These are phyloP conservation scores for Cavia aperea DNA, from an alignment of 2,113 vertebrate genomes.

Conservation along the genomic window DNA sequence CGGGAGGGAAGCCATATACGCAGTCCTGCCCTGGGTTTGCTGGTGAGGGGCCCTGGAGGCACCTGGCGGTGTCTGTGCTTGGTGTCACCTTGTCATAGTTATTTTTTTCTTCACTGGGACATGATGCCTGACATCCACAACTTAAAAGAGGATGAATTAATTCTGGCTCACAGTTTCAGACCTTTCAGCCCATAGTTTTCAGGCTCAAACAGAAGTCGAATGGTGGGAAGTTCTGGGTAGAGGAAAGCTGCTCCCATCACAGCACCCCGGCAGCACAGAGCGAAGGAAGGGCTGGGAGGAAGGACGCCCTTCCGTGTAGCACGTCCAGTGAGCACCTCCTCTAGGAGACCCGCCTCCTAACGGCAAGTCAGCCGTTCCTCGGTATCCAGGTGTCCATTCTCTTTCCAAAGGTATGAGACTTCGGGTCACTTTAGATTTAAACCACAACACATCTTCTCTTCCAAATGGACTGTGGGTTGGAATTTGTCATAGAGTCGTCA, in stretches of 20 bases:
- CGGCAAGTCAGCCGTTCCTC: background rate
- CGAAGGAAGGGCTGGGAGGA: background rate
- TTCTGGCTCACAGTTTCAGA: background rate
- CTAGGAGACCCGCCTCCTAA: background rate
- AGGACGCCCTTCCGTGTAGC: background rate
- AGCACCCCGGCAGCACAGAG: background rate
- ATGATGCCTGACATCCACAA: background rate
- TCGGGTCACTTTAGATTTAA: background rate
- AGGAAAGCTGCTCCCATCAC: background rate
- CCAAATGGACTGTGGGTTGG: background rate
- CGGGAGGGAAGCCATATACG: fast-evolving
- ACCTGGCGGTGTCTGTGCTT: background rate
- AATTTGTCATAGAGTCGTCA: background rate
- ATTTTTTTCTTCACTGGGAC: background rate
- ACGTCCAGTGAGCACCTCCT: background rate
- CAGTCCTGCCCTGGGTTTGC: background rate
- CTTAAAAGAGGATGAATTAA: background rate
- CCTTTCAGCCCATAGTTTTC: background rate
- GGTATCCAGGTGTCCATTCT: background rate
- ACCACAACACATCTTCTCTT: background rate
- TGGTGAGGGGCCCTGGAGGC: background rate
- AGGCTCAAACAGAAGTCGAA: background rate
- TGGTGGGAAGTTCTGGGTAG: background rate
- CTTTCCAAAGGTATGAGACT: background rate
- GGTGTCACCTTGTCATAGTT: background rate